phyloP scores from a whole-genome alignment of 2,888 invertebrate genomes.

The Lampropteryx suffumata region DNA sequence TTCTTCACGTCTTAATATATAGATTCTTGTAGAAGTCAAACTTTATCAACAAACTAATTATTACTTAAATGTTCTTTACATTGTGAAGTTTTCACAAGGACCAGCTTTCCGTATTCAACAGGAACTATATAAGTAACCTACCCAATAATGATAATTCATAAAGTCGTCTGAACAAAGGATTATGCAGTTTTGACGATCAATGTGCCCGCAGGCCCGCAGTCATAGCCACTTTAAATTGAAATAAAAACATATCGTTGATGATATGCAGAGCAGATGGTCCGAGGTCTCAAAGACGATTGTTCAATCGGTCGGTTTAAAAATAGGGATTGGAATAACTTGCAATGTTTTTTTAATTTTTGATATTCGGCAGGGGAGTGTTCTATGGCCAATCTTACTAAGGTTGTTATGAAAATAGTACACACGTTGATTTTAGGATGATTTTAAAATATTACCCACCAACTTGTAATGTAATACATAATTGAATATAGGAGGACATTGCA shows the following conservation, averaged over 20 bases:
- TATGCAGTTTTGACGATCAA: slow-evolving; percentile 55
- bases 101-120: too few relatives aligned
- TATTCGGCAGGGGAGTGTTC: not conserved
- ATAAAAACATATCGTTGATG: slow-evolving; percentile 24
- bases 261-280: slow-evolving; percentile 21
- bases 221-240: slow-evolving; percentile 46
- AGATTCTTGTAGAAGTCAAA: too few relatives aligned
- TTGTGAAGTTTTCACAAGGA: too few relatives aligned
- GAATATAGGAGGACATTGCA: too few relatives aligned
- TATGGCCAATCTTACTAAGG: not conserved
- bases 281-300: slow-evolving; percentile 6
- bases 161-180: slow-evolving; percentile 21
- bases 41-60: too few relatives aligned
- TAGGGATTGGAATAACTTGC: too few relatives aligned
- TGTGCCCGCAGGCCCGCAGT: slow-evolving; percentile 77
- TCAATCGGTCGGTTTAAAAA: not conserved
- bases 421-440: too few relatives aligned
- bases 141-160: not conserved
- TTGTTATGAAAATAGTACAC: too few relatives aligned
- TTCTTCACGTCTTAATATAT: too few relatives aligned
- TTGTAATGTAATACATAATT: too few relatives aligned
- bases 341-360: not conserved
- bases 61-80: too few relatives aligned
- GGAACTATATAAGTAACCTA: not conserved
- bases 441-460: too few relatives aligned